A percentile compares a stretch with the other conserved stretches of the same genome.
These are phyloP conservation scores for Mesocentrotus franciscanus DNA, from an alignment of 53 echinoderm and acorn worm species.

Conservation along the genomic window DNA sequence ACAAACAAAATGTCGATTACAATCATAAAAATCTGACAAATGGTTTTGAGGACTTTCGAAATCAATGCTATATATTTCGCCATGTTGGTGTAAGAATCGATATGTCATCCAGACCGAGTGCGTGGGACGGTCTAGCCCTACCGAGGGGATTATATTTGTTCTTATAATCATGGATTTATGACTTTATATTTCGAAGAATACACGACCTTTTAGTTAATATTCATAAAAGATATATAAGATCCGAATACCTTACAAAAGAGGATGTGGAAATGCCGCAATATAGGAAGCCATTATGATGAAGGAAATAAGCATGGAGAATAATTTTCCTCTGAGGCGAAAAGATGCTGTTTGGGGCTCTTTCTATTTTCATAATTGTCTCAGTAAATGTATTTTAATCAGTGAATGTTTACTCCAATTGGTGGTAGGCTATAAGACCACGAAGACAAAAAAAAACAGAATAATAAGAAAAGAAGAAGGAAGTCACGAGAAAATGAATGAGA, in stretches of 20 bases:
- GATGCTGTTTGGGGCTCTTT: too few species aligned
- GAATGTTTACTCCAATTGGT: too few species aligned
- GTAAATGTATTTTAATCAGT: too few species aligned
- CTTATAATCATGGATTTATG: not conserved
- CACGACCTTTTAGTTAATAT: not conserved
- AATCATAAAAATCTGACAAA: not conserved
- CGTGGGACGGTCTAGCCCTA: not conserved
- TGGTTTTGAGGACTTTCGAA: not conserved
- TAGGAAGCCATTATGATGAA: not conserved
- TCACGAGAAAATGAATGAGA: not conserved
- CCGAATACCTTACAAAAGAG: not conserved
- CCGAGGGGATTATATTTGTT: not conserved
- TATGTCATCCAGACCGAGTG: not conserved
- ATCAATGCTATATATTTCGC: not conserved
- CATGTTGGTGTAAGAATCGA: conserved; percentile 5
- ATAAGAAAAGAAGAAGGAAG: not conserved
- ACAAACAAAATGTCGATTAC: not conserved
- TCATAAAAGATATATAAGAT: not conserved
- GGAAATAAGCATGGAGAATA: not conserved
- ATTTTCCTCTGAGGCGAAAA: too few species aligned
- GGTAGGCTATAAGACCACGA: too few species aligned
- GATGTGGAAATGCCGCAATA: too few species aligned
- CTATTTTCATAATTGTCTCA: too few species aligned
- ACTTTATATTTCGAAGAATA: not conserved
- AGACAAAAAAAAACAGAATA: too few species aligned